Conservation (phyloP, 2,797 vertebrate genomes). For the Gambelia wislizenii region DNA sequence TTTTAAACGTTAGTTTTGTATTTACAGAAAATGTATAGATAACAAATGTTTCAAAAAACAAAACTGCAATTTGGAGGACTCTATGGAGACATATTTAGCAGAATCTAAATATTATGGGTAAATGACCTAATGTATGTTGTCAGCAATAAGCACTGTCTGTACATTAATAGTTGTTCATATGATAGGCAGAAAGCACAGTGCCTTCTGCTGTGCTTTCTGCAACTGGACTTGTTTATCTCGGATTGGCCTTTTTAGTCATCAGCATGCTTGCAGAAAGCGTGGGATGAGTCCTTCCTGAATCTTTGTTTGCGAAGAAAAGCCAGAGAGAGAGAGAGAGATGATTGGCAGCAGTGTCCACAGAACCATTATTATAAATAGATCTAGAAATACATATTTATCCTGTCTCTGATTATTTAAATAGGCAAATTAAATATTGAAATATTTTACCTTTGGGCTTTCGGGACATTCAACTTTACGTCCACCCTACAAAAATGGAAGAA, state of each 20-base stretch:
- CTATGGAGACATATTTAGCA: background rate
- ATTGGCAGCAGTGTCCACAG: accelerated
- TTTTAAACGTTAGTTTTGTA: too few species aligned
- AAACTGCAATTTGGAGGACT: background rate
- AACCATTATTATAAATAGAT: background rate
- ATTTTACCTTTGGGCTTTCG: conserved; percentile 88
- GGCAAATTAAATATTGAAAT: background rate
- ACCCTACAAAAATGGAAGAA: conserved; percentile 80
- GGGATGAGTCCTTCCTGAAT: too few species aligned
- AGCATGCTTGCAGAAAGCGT: too few species aligned
- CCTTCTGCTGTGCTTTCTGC: too few species aligned
- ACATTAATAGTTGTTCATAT: background rate
- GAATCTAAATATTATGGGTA: background rate
- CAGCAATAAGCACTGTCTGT: background rate
- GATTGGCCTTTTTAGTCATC: too few species aligned
- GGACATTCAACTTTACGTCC: conserved; percentile 90
- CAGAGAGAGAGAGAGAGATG: too few species aligned
- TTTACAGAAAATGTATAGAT: too few species aligned
- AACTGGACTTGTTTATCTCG: too few species aligned
- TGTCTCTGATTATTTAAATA: conserved; percentile 20
- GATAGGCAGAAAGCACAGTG: too few species aligned
- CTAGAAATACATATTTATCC: background rate
- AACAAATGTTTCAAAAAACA: background rate
- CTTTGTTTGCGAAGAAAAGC: too few species aligned
- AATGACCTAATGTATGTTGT: background rate